phyloP scores from a whole-genome alignment of 2,113 vertebrate genomes.

The Melospiza melodia region DNA sequence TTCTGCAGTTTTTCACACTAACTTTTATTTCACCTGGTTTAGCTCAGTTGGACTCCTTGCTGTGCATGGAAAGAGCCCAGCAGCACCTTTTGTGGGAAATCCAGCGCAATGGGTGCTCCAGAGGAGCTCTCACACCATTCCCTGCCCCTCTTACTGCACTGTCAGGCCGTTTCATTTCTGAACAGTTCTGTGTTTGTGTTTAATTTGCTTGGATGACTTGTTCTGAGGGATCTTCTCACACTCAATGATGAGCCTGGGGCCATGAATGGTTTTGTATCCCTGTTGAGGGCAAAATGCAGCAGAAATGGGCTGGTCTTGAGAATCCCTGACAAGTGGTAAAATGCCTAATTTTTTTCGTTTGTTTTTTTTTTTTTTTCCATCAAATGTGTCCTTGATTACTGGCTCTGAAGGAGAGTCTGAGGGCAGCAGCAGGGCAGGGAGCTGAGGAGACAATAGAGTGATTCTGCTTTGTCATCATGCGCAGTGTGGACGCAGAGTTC shows the following conservation, averaged over 20 bases:
- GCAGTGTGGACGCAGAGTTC: neutral
- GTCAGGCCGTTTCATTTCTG: neutral
- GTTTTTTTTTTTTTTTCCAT: neutral
- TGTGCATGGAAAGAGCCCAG: neutral
- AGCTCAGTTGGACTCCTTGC: neutral
- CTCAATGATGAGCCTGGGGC: neutral
- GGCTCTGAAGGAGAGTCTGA: neutral
- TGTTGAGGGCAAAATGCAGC: neutral
- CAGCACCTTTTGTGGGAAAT: neutral
- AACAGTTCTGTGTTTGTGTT: neutral
- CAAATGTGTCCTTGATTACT: neutral
- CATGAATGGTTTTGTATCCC: neutral
- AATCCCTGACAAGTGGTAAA: neutral
- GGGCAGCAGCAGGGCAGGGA: neutral
- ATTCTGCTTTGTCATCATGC: constrained; percentile 53
- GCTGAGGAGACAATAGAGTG: neutral
- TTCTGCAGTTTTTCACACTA: neutral
- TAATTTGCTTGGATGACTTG: neutral
- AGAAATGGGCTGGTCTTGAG: neutral
- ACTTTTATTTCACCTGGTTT: neutral
- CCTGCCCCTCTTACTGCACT: neutral
- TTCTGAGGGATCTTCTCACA: neutral
- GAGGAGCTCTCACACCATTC: neutral
- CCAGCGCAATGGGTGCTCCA: neutral
- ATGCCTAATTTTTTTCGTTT: neutral